Evolutionary conservation across 2,888 invertebrate species (phyloP), one percentile per base, ranked within the genome.

Genomic region (Thecophora atra): DNA sequence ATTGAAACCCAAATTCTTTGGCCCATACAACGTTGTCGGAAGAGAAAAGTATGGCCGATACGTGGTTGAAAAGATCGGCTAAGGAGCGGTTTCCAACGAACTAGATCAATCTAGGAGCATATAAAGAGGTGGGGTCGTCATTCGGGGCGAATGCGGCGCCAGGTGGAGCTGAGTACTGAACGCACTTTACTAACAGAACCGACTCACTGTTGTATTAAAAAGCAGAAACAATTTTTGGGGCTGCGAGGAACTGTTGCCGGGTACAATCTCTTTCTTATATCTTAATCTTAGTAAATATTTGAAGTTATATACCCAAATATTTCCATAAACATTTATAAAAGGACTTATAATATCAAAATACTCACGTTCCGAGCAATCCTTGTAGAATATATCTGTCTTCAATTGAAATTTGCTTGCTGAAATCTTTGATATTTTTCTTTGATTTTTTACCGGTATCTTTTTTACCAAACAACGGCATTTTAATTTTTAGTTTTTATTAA

Each of bases 331-430:
- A 17, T 15, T 26, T 56, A 56, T 56, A 26, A 6, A 11, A 47
- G 17, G 47, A 15, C 5, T 47, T 47, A 47, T n/a, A 11, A 11
- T 47, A 5, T 47, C 24, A 13, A n/a, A 65, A 65, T 21, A 91
- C 90, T 92, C 72, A 86, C 91, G 96, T 97, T 86, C 97, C 97
- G 76, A 97, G 90, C 77, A 96, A 89, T 87, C 96, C 96, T 88
- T 96, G 96, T 78, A 97, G 89, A 83, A 90, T 89, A 87, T 96
- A 97, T 88, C 95, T 96, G 84, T 96, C 96, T 85, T 96, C 96
- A 81, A 97, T 92, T 79, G 93, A 92, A 79, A 93, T 89, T 81
- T 91, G 91, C 87, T 92, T 93, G 80, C 94, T 94, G 64, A 89
- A 87, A 81, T 94, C 87, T 91, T 81, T 77, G 89, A 89, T 87